A percentile compares a stretch with the other conserved stretches of the same genome.
These are phyloP conservation scores for Syngnathus scovelli DNA, from an alignment of 2,113 vertebrate species.

Conservation along the genomic window DNA sequence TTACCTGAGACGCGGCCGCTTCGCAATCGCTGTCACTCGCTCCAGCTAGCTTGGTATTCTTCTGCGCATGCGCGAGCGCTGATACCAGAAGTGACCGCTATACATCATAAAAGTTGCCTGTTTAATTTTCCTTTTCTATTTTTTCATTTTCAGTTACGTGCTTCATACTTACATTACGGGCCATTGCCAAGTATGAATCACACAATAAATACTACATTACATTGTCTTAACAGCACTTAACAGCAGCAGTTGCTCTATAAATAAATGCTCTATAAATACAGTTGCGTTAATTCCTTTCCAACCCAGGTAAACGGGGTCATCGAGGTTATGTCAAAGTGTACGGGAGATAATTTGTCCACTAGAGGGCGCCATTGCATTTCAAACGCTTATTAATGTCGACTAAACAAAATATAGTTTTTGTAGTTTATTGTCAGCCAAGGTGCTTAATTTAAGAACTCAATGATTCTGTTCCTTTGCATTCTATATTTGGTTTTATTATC, in stretches of 20 bases:
- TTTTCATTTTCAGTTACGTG: not conserved
- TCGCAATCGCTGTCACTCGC: not conserved
- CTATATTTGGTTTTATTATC: not conserved
- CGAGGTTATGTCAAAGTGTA: not conserved
- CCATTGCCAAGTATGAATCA: not conserved
- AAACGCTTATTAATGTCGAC: not conserved
- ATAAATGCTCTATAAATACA: no score
- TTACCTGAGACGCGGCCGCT: slow-evolving; percentile 59
- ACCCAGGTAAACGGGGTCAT: not conserved
- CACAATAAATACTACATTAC: not conserved
- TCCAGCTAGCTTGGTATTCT: not conserved
- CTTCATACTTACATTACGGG: not conserved
- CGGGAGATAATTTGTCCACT: not conserved
- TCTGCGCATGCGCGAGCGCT: not conserved
- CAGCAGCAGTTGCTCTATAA: not conserved
- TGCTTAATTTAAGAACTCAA: not conserved
- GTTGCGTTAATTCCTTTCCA: not conserved
- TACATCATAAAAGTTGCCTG: not conserved
- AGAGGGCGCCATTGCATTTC: not conserved
- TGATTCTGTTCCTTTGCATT: not conserved
- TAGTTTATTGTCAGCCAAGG: not conserved
- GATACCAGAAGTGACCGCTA: not conserved
- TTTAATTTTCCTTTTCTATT: not conserved
- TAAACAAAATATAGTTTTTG: not conserved
- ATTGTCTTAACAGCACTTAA: not conserved